These are phyloP conservation scores for Cossypha niveicapilla DNA, from an alignment of 2,797 vertebrate genomes.

Conservation along the genomic window DNA sequence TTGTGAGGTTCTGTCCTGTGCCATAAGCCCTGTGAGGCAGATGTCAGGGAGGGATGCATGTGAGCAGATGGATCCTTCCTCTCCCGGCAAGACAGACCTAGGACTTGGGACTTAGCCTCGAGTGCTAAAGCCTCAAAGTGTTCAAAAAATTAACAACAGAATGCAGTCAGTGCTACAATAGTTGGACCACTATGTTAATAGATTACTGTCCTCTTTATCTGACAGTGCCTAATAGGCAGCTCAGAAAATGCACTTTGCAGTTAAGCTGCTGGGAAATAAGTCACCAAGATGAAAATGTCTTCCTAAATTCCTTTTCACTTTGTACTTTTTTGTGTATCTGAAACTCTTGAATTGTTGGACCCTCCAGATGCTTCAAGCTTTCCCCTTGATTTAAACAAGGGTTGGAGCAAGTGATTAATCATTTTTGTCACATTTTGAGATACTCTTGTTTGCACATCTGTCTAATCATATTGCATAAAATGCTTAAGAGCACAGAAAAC, in stretches of 20 bases:
- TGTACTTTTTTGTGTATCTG: neutral
- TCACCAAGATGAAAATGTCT: neutral
- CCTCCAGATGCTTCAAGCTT: neutral
- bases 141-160: constrained; percentile 15
- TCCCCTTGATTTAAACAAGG: neutral
- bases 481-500: constrained; percentile 16
- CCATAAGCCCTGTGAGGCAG: neutral
- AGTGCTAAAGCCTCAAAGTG: neutral
- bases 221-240: neutral
- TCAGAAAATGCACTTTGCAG: neutral
- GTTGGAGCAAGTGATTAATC: neutral
- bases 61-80: neutral
- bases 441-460: constrained; percentile 42
- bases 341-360: neutral
- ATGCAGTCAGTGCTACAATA: neutral
- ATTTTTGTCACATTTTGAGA: neutral
- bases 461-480: constrained; percentile 14
- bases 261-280: neutral
- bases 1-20: neutral
- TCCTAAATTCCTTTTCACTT: neutral
- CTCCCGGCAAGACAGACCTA: neutral
- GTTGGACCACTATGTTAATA: neutral
- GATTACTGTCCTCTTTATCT: neutral
- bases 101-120: neutral
- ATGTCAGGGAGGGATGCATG: neutral